phyloP scores from a whole-genome alignment of 1,140 invertebrate genomes.

The Oscheius sp. region DNA sequence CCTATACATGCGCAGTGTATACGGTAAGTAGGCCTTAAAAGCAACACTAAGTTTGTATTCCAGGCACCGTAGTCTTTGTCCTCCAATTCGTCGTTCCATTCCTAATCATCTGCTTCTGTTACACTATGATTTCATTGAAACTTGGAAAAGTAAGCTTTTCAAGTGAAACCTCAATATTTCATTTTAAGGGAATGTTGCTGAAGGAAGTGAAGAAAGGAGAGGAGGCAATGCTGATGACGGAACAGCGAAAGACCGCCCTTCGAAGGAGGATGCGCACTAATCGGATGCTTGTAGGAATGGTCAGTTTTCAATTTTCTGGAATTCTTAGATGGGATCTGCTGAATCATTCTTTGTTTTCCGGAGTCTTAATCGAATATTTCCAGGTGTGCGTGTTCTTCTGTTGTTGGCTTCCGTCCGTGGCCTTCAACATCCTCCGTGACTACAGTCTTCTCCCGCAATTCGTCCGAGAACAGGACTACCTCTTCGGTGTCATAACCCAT shows the following conservation, averaged over 20 bases:
- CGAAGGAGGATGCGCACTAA: slow-evolving; percentile 71
- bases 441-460: slow-evolving; percentile 36
- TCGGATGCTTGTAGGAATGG: slow-evolving; percentile 94
- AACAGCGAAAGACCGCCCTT: slow-evolving; percentile 32
- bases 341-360: neutral
- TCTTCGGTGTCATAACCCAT: slow-evolving; percentile 42
- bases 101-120: slow-evolving; percentile 86
- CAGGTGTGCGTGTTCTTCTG: slow-evolving; percentile 25
- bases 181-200: slow-evolving; percentile 38
- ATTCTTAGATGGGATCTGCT: too few species aligned
- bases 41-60: neutral
- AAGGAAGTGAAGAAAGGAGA: slow-evolving; percentile 7
- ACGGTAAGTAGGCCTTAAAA: slow-evolving; percentile 16
- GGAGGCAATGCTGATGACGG: slow-evolving; percentile 19
- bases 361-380: neutral
- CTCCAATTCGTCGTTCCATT: slow-evolving; percentile 89
- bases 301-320: slow-evolving; percentile 81
- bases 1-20: slow-evolving; percentile 24
- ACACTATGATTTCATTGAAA: slow-evolving; percentile 81
- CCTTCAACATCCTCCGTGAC: slow-evolving; percentile 42
- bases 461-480: slow-evolving; percentile 39
- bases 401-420: slow-evolving; percentile 40
- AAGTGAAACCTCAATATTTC: neutral
- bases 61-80: slow-evolving; percentile 36
- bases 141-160: slow-evolving; percentile 67